Conservation (phyloP, 2,113 vertebrate species). For the Calonectris borealis region DNA sequence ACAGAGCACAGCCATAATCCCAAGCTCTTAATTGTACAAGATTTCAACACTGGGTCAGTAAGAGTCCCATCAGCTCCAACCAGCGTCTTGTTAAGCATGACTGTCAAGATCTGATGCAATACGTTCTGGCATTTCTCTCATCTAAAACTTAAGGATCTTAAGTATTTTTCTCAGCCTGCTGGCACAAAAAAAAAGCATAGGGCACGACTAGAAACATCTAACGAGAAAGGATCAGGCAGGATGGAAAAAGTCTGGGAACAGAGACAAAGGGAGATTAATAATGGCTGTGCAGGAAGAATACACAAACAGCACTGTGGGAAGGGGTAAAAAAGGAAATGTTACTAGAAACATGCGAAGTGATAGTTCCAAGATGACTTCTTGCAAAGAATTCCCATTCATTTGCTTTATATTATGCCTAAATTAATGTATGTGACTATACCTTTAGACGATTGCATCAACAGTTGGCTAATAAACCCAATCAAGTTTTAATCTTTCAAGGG, state of each 20-base stretch:
- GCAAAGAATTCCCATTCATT: neutral
- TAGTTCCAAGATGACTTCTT: neutral
- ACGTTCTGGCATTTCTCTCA: neutral
- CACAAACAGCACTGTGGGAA: neutral
- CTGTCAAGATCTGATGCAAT: slow-evolving; percentile 8
- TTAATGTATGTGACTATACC: neutral
- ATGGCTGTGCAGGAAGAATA: neutral
- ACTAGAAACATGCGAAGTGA: neutral
- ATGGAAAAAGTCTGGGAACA: neutral
- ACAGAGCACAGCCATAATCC: neutral
- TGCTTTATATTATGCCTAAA: neutral
- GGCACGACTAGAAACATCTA: neutral
- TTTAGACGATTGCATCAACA: neutral
- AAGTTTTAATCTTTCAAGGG: neutral
- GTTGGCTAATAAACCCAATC: neutral
- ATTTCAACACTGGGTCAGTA: neutral
- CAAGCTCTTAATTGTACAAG: neutral
- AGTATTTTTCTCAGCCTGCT: neutral
- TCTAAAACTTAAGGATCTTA: neutral
- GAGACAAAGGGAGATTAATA: neutral
- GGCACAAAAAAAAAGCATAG: neutral
- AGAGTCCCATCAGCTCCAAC: neutral
- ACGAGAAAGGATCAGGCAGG: neutral
- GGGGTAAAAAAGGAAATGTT: neutral
- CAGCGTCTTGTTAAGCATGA: neutral